These are phyloP conservation scores for Acridotheres tristis DNA, from an alignment of 2,797 vertebrate genomes.

Conservation along the genomic window DNA sequence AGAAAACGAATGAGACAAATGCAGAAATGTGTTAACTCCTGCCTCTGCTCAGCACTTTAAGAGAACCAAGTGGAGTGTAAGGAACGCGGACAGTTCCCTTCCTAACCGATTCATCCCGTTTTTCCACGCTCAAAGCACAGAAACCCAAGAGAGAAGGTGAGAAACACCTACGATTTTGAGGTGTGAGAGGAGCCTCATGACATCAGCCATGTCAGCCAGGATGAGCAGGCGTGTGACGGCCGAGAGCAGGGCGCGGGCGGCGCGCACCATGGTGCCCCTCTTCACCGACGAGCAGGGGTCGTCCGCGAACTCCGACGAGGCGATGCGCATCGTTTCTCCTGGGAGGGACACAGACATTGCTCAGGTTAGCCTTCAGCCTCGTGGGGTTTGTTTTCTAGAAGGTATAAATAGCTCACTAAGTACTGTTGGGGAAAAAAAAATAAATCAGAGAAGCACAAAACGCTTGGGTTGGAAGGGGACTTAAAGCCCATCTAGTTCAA, in stretches of 20 bases:
- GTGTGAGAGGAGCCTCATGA: conserved; percentile 96
- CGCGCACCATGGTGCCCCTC: conserved; percentile 96
- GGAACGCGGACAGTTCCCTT: accelerated
- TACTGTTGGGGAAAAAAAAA: neutral
- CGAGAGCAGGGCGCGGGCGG: conserved; percentile 91
- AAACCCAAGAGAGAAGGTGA: neutral
- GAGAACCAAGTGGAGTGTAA: accelerated
- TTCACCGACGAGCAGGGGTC: conserved; percentile 98
- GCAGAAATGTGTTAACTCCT: neutral
- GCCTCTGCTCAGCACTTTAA: too few relatives aligned
- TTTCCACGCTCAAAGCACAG: accelerated
- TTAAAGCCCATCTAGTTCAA: neutral
- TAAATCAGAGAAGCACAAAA: neutral
- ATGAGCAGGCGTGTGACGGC: conserved; percentile 97
- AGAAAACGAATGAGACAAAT: neutral
- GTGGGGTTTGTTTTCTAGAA: accelerated
- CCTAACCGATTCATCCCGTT: accelerated
- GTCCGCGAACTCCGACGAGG: conserved; percentile 95
- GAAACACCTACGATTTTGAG: conserved; percentile 90
- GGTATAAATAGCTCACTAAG: neutral
- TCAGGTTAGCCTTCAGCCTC: accelerated
- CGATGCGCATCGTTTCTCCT: conserved; percentile 95
- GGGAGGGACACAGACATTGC: accelerated
- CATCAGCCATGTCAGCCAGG: conserved; percentile 97
- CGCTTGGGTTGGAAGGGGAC: neutral